Evolutionary conservation across 2,888 invertebrate genomes (phyloP).

Genomic region (Halictus quadricinctus): DNA sequence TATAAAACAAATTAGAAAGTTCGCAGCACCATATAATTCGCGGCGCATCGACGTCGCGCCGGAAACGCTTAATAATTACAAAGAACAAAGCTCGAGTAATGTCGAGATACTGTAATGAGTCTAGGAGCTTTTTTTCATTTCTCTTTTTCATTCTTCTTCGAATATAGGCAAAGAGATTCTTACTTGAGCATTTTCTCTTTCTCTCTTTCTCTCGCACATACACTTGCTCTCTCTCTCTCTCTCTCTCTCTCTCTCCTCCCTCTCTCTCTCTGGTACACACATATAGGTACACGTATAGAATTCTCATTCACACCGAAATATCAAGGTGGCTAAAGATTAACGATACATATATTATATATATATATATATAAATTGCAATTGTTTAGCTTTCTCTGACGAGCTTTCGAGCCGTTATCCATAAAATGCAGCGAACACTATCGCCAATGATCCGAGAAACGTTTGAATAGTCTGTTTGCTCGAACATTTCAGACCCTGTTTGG

Average conservation of each 20-base stretch:
- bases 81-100: conserved; percentile 60
- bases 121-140: conserved; percentile 15
- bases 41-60: conserved; percentile 40
- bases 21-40: conserved; percentile 67
- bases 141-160: conserved; percentile 5
- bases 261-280: neutral
- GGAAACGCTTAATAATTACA: conserved; percentile 49
- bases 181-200: conserved; percentile 55
- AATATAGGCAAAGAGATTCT: conserved; percentile 46
- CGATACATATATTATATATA: conserved; percentile 38
- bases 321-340: conserved; percentile 50
- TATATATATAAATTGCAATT: conserved; percentile 38
- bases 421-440: conserved; percentile 61
- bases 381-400: conserved; percentile 40
- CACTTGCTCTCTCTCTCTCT: conserved; percentile 10
- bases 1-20: conserved; percentile 62
- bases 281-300: conserved; percentile 21
- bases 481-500: neutral
- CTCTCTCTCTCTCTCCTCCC: neutral
- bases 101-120: conserved; percentile 54
- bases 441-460: neutral
- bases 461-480: neutral
- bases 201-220: neutral
- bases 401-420: conserved; percentile 26
- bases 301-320: conserved; percentile 43